Evolutionary conservation across 2,888 invertebrate genomes (phyloP).

Genomic region (Leptinotarsa peninsularis): DNA sequence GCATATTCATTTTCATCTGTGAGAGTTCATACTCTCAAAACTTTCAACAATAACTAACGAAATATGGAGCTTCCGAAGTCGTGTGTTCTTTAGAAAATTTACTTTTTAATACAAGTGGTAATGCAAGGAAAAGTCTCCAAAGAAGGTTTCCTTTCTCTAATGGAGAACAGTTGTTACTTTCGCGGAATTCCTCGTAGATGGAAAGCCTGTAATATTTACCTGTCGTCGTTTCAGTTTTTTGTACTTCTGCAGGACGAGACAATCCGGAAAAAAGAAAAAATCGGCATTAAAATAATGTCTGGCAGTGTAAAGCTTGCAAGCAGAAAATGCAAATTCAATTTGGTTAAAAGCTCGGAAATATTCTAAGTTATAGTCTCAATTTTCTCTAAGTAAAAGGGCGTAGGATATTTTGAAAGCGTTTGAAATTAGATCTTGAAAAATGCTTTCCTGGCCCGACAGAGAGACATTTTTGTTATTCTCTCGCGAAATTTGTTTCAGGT

Average conservation of each 20-base stretch:
- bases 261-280: conserved; percentile 49
- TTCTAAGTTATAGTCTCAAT: conserved; percentile 36
- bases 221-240: conserved; percentile 85
- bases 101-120: too few relatives aligned
- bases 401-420: conserved; percentile 27
- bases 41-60: too few relatives aligned
- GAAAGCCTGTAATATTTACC: conserved; percentile 71
- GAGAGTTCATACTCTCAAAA: too few relatives aligned
- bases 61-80: too few relatives aligned
- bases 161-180: neutral
- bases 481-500: conserved; percentile 11
- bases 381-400: conserved; percentile 24
- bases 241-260: conserved; percentile 75
- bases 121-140: too few relatives aligned
- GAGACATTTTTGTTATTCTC: conserved; percentile 27
- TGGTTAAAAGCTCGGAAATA: conserved; percentile 34
- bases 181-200: neutral
- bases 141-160: neutral
- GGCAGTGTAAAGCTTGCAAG: conserved; percentile 22
- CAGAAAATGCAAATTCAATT: conserved; percentile 38
- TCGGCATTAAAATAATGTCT: conserved; percentile 29
- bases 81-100: too few relatives aligned
- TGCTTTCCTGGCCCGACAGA: conserved; percentile 15
- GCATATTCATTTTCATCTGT: too few relatives aligned
- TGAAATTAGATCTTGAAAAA: conserved; percentile 37